These are phyloP conservation scores for Agrilus cyanescens DNA, from an alignment of 2,888 invertebrate species.

Conservation along the genomic window DNA sequence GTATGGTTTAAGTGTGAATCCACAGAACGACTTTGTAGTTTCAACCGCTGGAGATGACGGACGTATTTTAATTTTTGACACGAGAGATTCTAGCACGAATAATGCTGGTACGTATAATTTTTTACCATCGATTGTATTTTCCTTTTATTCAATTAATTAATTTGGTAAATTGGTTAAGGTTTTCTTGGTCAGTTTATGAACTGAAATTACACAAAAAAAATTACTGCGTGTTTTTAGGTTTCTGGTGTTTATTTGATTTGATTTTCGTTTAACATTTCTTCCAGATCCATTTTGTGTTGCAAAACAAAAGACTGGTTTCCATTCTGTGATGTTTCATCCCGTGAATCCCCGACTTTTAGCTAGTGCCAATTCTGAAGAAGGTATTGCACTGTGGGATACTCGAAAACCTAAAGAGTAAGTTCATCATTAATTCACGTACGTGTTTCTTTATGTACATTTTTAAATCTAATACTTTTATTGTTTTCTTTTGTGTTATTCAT, in stretches of 20 bases:
- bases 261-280: slow-evolving; percentile 15
- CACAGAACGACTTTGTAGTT: slow-evolving; percentile 70
- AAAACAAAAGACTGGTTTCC: slow-evolving; percentile 68
- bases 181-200: background rate
- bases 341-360: slow-evolving; percentile 66
- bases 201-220: background rate
- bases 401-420: slow-evolving; percentile 71
- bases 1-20: slow-evolving; percentile 80
- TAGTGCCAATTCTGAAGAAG: slow-evolving; percentile 83
- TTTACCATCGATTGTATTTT: background rate
- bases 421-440: background rate
- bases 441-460: too few relatives aligned
- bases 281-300: slow-evolving; percentile 54
- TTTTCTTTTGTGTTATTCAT: too few relatives aligned
- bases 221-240: background rate
- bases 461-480: too few relatives aligned
- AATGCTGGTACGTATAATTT: background rate
- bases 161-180: background rate
- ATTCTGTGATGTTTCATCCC: slow-evolving; percentile 92
- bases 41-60: slow-evolving; percentile 91
- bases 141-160: background rate
- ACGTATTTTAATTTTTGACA: slow-evolving; percentile 74
- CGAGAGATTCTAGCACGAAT: slow-evolving; percentile 43
- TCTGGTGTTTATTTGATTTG: slow-evolving; percentile 2
- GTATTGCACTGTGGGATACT: slow-evolving; percentile 82